A percentile compares a stretch with the other conserved stretches of the same genome.
These are phyloP conservation scores for Euschistus heros DNA, from an alignment of 1,140 invertebrate species.

Conservation along the genomic window DNA sequence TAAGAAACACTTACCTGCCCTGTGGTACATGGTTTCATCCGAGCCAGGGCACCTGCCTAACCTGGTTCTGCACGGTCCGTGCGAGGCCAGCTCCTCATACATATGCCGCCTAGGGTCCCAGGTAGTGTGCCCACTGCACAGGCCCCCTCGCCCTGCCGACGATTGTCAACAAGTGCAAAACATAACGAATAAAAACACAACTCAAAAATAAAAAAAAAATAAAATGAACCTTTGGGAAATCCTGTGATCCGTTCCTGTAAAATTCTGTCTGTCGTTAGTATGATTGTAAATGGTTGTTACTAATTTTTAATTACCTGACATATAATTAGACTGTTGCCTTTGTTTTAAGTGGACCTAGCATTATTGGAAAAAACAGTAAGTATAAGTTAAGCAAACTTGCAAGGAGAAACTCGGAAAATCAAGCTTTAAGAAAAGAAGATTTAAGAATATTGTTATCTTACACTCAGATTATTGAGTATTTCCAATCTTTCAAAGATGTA, in stretches of 20 bases:
- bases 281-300: no score
- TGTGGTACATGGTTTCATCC: slow-evolving; percentile 43
- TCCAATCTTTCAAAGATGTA: no score
- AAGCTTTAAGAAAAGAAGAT: no score
- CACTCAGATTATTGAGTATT: no score
- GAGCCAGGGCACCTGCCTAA: slow-evolving; percentile 46
- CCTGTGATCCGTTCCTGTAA: not conserved
- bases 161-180: slow-evolving; percentile 21
- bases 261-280: no score
- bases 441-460: no score
- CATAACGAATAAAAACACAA: slow-evolving; percentile 16
- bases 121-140: slow-evolving; percentile 42
- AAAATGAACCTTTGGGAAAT: not conserved
- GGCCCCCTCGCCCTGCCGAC: slow-evolving; percentile 25
- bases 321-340: no score
- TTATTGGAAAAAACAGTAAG: no score
- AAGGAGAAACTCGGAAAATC: no score
- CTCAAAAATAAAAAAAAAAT: not conserved
- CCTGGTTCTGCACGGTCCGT: slow-evolving; percentile 42
- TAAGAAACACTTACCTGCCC: slow-evolving; percentile 28
- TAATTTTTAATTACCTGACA: no score
- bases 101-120: slow-evolving; percentile 77
- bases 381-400: no score
- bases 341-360: no score
- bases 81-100: slow-evolving; percentile 68